Percentiles rank a stretch among this genome's conserved stretches.
phyloP scores from a whole-genome alignment of 2,888 invertebrate genomes.

The Galerucella calmariensis region DNA sequence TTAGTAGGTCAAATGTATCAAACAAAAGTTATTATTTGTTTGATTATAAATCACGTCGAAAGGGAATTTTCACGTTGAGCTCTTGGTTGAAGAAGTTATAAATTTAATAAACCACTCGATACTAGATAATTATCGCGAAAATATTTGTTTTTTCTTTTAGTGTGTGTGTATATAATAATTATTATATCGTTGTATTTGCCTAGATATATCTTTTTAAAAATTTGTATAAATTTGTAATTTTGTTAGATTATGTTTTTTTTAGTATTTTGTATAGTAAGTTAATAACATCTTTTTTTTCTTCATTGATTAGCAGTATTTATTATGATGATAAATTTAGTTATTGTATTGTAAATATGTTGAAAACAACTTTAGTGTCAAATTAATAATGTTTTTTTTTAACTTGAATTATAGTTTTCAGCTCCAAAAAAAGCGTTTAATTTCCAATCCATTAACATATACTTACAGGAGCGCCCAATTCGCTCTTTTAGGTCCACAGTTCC shows the following conservation, averaged over 20 bases:
- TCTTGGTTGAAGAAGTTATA: slow-evolving; percentile 31
- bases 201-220: slow-evolving; percentile 32
- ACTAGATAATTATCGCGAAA: slow-evolving; percentile 35
- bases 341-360: slow-evolving; percentile 51
- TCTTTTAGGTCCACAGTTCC: no score
- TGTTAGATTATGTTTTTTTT: slow-evolving; percentile 41
- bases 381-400: slow-evolving; percentile 54
- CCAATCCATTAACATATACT: background rate
- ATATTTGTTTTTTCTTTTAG: slow-evolving; percentile 31
- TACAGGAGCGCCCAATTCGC: no score
- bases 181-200: slow-evolving; percentile 40
- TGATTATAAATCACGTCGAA: background rate
- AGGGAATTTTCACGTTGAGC: slow-evolving; percentile 2
- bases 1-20: no score
- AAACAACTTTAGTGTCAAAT: slow-evolving; percentile 53
- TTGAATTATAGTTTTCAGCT: slow-evolving; percentile 52
- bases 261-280: slow-evolving; percentile 46
- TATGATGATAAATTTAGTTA: slow-evolving; percentile 49
- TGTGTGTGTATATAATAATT: slow-evolving; percentile 17
- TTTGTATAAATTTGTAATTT: slow-evolving; percentile 47
- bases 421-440: slow-evolving; percentile 17
- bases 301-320: slow-evolving; percentile 50
- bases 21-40: background rate
- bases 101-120: slow-evolving; percentile 26
- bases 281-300: slow-evolving; percentile 32